Evolutionary conservation across 1,140 invertebrate species (phyloP), one percentile per base, ranked within the genome.

Genomic region (Venturia canescens): DNA sequence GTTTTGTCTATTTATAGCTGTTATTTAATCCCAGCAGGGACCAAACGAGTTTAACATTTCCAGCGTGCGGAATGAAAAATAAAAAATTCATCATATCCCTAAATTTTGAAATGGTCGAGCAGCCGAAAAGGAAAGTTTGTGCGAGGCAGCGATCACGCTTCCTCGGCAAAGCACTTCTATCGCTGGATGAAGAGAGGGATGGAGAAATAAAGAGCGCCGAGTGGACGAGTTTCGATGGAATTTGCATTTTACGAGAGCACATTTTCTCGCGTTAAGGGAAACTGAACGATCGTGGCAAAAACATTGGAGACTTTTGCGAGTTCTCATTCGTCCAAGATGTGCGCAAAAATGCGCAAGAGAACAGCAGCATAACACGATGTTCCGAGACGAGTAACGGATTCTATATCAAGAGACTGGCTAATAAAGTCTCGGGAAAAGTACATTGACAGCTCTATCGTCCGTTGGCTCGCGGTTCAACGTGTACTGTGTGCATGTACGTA

Each of bases 211-310:
- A 80, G 23, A 63, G 23, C 9, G 23, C 1, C 0, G 60, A 23
- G 23, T 44, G 13, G 7, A 44, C 38, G 60, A 63, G 27, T 26
- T 23, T 13, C 60, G 21, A 66, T 60, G 27, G 72, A 81, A 81
- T 81, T 76, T 81, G 72, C 80, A 81, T 81, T 81, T 81, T 81
- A 81, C 80, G 80, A 76, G 72, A 63, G n/a, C 80, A 81, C 80
- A 74, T 81, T 69, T 57, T 76, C 44, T 38, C 13, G 60, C 63
- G 57, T 66, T 66, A 38, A 78, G 60, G 57, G 77, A 78, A 78
- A 63, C 60, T 63, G 15, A 63, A 63, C 60, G 60, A 63, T 63
- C 60, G 21, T 23, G 0, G 60, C 3, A 11, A n/a, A 63, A 63
- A 63, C 60, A 23, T 63, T 23, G 60, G 15, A 63, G 9, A 2